A percentile compares a stretch with the other conserved stretches of the same genome.
phyloP scores from a whole-genome alignment of 2,797 vertebrate genomes.

The Botia almorhae region DNA sequence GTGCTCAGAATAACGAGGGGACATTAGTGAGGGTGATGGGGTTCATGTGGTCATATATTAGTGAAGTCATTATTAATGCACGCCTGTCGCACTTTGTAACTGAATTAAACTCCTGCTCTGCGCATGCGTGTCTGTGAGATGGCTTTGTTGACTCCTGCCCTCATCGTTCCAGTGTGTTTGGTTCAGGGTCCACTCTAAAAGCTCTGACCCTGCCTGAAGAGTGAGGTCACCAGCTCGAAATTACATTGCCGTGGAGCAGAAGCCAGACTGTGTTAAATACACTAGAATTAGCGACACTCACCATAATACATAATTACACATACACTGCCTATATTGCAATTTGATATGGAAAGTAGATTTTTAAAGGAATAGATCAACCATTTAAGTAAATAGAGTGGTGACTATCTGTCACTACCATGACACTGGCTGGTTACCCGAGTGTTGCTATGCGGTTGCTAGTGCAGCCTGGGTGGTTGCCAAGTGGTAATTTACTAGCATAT shows the following conservation, averaged over 20 bases:
- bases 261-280: slow-evolving; percentile 53
- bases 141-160: slow-evolving; percentile 44
- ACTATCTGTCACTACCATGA: no score
- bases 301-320: slow-evolving; percentile 8
- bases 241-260: slow-evolving; percentile 60
- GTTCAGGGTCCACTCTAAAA: slow-evolving; percentile 38
- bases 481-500: no score
- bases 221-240: slow-evolving; percentile 64
- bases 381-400: no score
- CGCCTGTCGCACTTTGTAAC: slow-evolving; percentile 41
- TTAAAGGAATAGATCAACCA: not conserved
- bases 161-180: slow-evolving; percentile 19
- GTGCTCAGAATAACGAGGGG: slow-evolving; percentile 68
- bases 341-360: not conserved
- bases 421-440: no score
- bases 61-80: slow-evolving; percentile 27
- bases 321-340: not conserved
- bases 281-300: slow-evolving; percentile 20
- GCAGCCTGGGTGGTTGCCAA: no score
- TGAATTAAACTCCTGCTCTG: slow-evolving; percentile 41
- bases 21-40: slow-evolving; percentile 54
- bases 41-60: slow-evolving; percentile 18
- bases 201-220: slow-evolving; percentile 38
- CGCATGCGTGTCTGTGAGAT: slow-evolving; percentile 18
- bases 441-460: no score